A percentile compares a stretch with the other conserved stretches of the same genome.
Evolutionary conservation across 1,140 invertebrate species (phyloP).

Genomic region (Drosophila navojoa): DNA sequence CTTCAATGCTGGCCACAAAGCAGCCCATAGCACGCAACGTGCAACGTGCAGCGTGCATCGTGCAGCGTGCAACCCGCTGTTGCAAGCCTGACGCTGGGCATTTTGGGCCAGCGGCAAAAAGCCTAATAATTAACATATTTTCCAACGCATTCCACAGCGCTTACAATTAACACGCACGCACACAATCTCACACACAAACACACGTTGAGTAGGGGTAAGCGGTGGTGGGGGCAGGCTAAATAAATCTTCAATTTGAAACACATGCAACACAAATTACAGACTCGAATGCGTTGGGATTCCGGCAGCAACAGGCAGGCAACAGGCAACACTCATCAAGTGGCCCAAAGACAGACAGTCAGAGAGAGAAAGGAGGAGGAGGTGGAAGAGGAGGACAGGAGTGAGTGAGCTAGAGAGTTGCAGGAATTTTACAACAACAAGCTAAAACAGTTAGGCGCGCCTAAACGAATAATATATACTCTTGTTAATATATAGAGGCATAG

Average conservation of each 20-base stretch:
- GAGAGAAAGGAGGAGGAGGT: background rate
- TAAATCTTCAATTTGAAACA: slow-evolving; percentile 83
- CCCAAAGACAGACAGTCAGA: slow-evolving; percentile 5
- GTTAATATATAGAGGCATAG: background rate
- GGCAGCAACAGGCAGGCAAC: slow-evolving; percentile 38
- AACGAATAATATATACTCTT: background rate
- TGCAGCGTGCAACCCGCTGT: slow-evolving; percentile 15
- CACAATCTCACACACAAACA: slow-evolving; percentile 12
- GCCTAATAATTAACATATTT: slow-evolving; percentile 83
- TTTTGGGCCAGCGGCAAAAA: slow-evolving; percentile 54
- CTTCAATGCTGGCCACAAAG: slow-evolving; percentile 19
- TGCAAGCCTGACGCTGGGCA: slow-evolving; percentile 15
- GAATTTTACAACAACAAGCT: slow-evolving; percentile 48
- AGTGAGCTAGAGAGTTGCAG: slow-evolving; percentile 8
- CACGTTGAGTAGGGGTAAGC: background rate
- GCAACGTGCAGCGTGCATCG: slow-evolving; percentile 16
- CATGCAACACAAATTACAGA: slow-evolving; percentile 82
- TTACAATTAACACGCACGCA: slow-evolving; percentile 81
- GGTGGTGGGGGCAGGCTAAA: slow-evolving; percentile 50
- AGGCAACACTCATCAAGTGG: slow-evolving; percentile 63
- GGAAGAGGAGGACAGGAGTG: background rate
- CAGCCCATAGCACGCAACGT: slow-evolving; percentile 22
- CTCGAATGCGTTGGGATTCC: slow-evolving; percentile 60
- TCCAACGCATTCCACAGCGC: slow-evolving; percentile 80
- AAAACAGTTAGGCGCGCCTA: background rate